Evolutionary conservation across 2,888 invertebrate genomes (phyloP), one percentile per base, ranked within the genome.

Genomic region (Synergus gifuensis): DNA sequence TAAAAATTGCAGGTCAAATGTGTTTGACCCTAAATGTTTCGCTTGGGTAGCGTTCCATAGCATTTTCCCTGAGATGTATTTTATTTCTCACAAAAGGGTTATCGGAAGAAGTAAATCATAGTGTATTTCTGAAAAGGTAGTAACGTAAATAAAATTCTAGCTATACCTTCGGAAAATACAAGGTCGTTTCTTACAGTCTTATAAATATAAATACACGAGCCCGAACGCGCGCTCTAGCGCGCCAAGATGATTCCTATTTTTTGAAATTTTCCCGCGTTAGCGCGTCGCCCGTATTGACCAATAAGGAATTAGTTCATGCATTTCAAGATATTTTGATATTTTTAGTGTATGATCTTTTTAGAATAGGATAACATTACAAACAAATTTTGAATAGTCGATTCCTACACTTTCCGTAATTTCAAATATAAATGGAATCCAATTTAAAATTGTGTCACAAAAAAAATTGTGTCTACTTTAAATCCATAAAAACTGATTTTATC

Each of bases 1-100:
- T 40, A 18, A 28, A 40, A 64, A 8, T 40, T 16, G 40, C 14
- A 64, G 64, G 64, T 64, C 42, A 36, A 42, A 42, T 40, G 4
- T 14, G 16, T 40, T 64, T 18, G 42, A 18, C 42, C 42, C 40
- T 42, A 64, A 42, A 64, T 64, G 64, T 64, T n/a, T 64, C 64
- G 18, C 64, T 42, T 42, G 64, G 42, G 18, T 40, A 64, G 40
- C 42, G 64, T 64, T 64, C 64, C 40, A 64, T n/a, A 64, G 66
- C 11, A 67, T 44, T 44, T 46, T 12, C 42, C 44, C n/a, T 44
- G 22, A 18, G 44, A 22, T 4, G 18, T 67, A 67, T 67, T 67
- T 22, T 44, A 67, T 67, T 22, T 44, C 66, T 44, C 18, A 22
- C 44, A 22, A 44, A 67, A 44, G 44, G 18, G 14, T 44, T 67